These are phyloP conservation scores for Magallana gigas DNA, from an alignment of 1,140 invertebrate species.

Conservation along the genomic window DNA sequence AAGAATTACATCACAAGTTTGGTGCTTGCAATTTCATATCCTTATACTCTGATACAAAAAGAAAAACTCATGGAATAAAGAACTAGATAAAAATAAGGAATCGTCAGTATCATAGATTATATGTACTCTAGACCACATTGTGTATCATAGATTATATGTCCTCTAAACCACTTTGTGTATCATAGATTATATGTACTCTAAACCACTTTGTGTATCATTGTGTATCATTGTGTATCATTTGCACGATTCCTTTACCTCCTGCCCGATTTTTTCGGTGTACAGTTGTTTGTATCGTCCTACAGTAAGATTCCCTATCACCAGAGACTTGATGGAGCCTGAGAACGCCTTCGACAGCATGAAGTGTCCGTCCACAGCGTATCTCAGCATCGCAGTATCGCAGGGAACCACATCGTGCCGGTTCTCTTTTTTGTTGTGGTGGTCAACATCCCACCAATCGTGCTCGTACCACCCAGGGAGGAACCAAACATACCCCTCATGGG, in stretches of 20 bases:
- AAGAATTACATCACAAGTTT: too few relatives aligned
- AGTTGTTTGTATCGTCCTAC: constrained; percentile 78
- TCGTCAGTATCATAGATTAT: not conserved
- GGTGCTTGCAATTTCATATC: too few relatives aligned
- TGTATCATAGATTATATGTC: not conserved
- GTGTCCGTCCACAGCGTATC: constrained; percentile 87
- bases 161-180: not conserved
- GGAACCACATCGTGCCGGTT: constrained; percentile 77
- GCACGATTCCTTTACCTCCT: constrained; percentile 63
- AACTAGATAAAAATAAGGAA: too few relatives aligned
- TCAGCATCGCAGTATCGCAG: constrained; percentile 85
- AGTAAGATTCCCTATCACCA: constrained; percentile 72
- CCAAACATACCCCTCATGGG: constrained; percentile 88
- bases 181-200: not conserved
- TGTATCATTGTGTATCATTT: not conserved
- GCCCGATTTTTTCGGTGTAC: constrained; percentile 68
- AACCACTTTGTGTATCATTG: not conserved
- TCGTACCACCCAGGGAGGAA: constrained; percentile 89
- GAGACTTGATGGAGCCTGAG: constrained; percentile 80
- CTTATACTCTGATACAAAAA: too few relatives aligned
- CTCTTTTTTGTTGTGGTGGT: constrained; percentile 81
- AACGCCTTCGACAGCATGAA: constrained; percentile 86
- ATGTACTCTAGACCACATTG: not conserved
- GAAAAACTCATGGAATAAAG: too few relatives aligned
- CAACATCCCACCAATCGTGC: constrained; percentile 85